Evolutionary conservation across 2,888 invertebrate genomes (phyloP).

Genomic region (Apodemia mormo): DNA sequence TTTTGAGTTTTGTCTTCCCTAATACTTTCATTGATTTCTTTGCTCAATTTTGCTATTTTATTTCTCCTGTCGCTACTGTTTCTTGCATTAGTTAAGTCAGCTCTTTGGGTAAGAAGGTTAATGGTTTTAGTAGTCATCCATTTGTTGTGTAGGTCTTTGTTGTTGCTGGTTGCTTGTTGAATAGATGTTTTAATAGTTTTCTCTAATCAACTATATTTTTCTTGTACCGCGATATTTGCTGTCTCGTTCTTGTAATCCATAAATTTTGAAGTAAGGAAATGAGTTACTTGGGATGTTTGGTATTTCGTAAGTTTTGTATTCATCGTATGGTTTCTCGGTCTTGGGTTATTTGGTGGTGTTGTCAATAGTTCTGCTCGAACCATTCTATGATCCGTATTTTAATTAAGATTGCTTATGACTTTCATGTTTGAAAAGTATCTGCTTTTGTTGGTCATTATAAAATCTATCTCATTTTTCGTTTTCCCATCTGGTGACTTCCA

Average conservation of each 20-base stretch:
- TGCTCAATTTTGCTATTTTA: constrained; percentile 2
- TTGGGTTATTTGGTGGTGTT: constrained; percentile 26
- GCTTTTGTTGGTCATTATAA: constrained; percentile 33
- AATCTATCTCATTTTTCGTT: constrained; percentile 39
- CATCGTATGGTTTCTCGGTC: constrained; percentile 24
- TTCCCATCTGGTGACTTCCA: too few relatives aligned
- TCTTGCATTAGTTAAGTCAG: background rate
- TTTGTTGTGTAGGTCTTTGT: constrained; percentile 21
- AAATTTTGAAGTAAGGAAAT: constrained; percentile 3
- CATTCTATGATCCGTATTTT: constrained; percentile 25
- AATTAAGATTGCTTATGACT: constrained; percentile 3
- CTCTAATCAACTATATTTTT: constrained; percentile 25
- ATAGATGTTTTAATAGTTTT: constrained; percentile 19
- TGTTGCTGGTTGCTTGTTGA: constrained; percentile 22
- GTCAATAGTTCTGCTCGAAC: constrained; percentile 24
- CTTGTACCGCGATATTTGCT: constrained; percentile 10
- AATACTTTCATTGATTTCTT: constrained; percentile 6
- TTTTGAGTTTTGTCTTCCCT: constrained; percentile 1
- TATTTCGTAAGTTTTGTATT: constrained; percentile 24
- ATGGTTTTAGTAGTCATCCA: constrained; percentile 22
- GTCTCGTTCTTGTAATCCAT: constrained; percentile 13
- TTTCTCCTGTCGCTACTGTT: background rate
- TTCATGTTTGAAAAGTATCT: constrained; percentile 1
- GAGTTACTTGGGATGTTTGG: constrained; percentile 14
- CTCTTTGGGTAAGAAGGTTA: constrained; percentile 10